Evolutionary conservation across 2,797 vertebrate genomes (phyloP), one percentile per base, ranked within the genome.

Genomic region (Pterois miles): DNA sequence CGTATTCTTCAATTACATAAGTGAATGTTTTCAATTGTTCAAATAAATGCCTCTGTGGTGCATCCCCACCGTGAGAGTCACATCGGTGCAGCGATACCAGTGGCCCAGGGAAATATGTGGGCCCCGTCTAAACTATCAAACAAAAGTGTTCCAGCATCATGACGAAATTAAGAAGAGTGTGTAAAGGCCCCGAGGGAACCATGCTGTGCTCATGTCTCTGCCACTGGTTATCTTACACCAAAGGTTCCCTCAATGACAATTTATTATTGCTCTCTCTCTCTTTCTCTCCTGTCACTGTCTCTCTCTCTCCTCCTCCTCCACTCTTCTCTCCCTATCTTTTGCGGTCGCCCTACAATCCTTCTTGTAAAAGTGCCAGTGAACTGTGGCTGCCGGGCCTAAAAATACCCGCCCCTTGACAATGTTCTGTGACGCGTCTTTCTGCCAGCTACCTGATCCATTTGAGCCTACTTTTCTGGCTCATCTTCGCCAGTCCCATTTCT

Each of bases 221-320:
- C 80, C 83, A 84, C 70, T 83, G 89, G 90, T 93, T 92, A 94
- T 91, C 83, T 86, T 90, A 93, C 83, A 93, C 91, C 89, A 91
- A 94, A 94, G 92, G 90, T 94, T 93, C 84, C 78, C 82, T 91
- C 92, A 94, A 92, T 93, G 92, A 92, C 92, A 92, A 86, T 91
- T 78, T 90, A 92, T 93, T 93, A 92, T 91, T 86, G 83, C 74
- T 75, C 85, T 76, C 63, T 63, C 71, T 65, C 57, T 50, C 71
- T 50, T 8, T 75, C 56, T 74, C 54, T 62, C 50, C 60, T 76
- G 73, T 86, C 81, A 71, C 74, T 71, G 52, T 34, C 33, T 71
- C 69, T 57, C 31, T 65, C 72, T 65, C 54, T 76, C 60, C 70
- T 38, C 71, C 62, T 86, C 80, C 78, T 73, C 64, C 66, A 57